Evolutionary conservation across 2,113 vertebrate genomes (phyloP), one percentile per base, ranked within the genome.

Genomic region (Astatoreochromis straeleni): DNA sequence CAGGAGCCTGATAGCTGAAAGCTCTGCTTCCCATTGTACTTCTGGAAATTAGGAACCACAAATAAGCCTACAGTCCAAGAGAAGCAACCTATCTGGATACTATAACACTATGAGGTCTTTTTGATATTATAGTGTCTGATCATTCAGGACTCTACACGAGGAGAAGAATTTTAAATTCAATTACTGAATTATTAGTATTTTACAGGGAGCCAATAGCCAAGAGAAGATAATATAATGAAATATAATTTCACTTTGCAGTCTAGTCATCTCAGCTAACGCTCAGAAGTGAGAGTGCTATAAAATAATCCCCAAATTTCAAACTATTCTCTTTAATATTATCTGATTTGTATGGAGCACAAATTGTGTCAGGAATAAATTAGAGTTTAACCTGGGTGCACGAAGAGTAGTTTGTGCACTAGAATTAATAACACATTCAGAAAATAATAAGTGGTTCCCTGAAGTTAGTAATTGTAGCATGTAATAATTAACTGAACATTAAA

Each of bases 81-180:
- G 33, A n/a, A 38, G 0, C 3, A 65, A 38, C 31, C 33, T 5
- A 38, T 68, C 19, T 6, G 4, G 19, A 68, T 40, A 40, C 7
- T 0, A 14, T 40, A 68, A 68, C 21, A 21, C 1, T 40, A 68
- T 40, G 63, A 68, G 2, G 65, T 45, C 38, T 26, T 45, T 73
- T 40, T 26, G 0, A 7, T 29, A 47, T 47, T 21, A 47, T 0
- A 7, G 21, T 9, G 21, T 26, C 21, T 75, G 24, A 47, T 19
- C 9, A 0, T 47, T 47, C 6, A 11, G 24, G 24, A 12, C 42
- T 75, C 45, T 49, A 17, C 17, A n/a, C 2, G 6, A 31, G 24
- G 42, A 31, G 9, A 47, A 29, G 0, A 16, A 47, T 29, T 75
- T 19, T 75, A 47, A 49, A 49, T 78, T 78, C 24, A 78, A 31